Evolutionary conservation across 2,797 vertebrate genomes (phyloP), one percentile per base, ranked within the genome.

Genomic region (Tokudaia muenninki): DNA sequence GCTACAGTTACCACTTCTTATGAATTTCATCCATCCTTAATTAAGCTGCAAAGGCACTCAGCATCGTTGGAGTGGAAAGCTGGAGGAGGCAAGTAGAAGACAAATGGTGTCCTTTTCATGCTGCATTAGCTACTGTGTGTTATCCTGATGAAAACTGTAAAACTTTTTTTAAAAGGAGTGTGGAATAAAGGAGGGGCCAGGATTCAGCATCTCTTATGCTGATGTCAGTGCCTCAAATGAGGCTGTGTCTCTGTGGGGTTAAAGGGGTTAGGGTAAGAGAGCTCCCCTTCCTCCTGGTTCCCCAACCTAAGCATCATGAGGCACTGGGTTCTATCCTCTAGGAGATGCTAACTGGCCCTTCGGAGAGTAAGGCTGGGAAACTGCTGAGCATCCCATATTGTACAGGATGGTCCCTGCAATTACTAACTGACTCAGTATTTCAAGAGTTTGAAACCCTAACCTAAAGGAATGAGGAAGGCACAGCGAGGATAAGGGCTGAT

Each of bases 1-100:
- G 65, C 89, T 95, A 31, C 80, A 92, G 74, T 80, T 94, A 96
- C 95, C 89, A 79, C 47, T n/a, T 94, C 55, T 90, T 90, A 92
- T 55, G 84, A 92, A 83, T 96, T 96, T 94, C 72, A 94, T 90
- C 80, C 61, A 75, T 88, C 65, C 34, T 72, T 95, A 90, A 96
- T 90, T 75, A 90, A 95, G 90, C 92, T 97, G 77, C 44, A 67
- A 84, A 95, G 77, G 41, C 91, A 57, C 94, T 96, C 50, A 57
- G 37, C 75, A 29, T 87, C 52, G 10, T 31, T 82, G 26, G 57
- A 52, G 67, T 80, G 8, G 63, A 84, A 94, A 97, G 90, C 47
- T 88, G 75, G 74, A 61, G 67, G 44, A 97, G 78, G 61, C 88
- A 82, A 67, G 44, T 6, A 87, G 50, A 93, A 52, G 52, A 77